Evolutionary conservation across 2,888 invertebrate species (phyloP).

Genomic region (Lasioglossum malachurum): DNA sequence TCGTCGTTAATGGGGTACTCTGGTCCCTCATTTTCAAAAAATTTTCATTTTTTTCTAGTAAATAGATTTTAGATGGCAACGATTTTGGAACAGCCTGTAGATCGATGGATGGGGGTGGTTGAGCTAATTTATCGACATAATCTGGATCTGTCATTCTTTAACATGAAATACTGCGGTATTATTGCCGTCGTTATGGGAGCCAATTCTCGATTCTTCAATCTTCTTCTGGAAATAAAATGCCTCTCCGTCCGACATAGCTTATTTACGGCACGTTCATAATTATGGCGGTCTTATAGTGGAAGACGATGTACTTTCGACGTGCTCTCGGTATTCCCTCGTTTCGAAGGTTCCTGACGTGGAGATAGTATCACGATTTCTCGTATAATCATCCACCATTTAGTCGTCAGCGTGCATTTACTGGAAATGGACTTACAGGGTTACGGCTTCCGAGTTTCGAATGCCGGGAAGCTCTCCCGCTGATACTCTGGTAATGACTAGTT

Average conservation of each 20-base stretch:
- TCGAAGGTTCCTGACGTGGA: conserved; percentile 4
- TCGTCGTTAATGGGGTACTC: not conserved
- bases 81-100: conserved; percentile 22
- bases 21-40: not conserved
- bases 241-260: conserved; percentile 5
- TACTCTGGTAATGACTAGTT: not conserved
- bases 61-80: too few species aligned
- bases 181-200: not conserved
- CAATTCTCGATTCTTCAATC: conserved; percentile 9
- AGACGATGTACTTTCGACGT: conserved; percentile 14
- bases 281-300: conserved; percentile 53
- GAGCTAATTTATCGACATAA: conserved; percentile 10
- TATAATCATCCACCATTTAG: not conserved
- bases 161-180: not conserved
- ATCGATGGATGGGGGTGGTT: conserved; percentile 12
- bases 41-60: not conserved
- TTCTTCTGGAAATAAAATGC: conserved; percentile 1
- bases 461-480: not conserved
- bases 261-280: conserved; percentile 36
- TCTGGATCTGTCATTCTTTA: conserved; percentile 25
- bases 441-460: not conserved
- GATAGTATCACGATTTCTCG: not conserved
- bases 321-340: conserved; percentile 27
- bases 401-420: not conserved
- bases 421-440: not conserved